Conservation (phyloP, 2,797 vertebrate species). For the Ispidina picta region DNA sequence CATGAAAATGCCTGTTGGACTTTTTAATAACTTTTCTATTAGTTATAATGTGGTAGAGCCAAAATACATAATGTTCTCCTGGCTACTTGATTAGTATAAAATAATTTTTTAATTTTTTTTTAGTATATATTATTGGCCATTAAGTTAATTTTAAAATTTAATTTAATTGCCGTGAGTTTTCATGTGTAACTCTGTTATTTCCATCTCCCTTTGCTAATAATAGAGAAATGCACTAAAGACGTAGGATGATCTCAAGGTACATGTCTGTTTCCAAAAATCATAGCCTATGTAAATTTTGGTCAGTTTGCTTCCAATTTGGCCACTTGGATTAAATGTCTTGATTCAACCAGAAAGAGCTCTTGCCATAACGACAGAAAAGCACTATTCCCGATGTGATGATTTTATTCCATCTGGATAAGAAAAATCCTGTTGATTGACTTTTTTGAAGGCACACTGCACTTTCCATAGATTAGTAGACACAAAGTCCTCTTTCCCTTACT, state of each 20-base stretch:
- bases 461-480: background rate
- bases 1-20: background rate
- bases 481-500: background rate
- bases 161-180: background rate
- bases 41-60: background rate
- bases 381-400: fast-evolving
- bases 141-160: background rate
- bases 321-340: background rate
- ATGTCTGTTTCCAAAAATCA: background rate
- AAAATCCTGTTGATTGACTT: background rate
- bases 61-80: background rate
- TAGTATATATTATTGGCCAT: background rate
- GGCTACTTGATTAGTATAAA: background rate
- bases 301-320: background rate
- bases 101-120: background rate
- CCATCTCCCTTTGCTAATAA: background rate
- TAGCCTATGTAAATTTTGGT: background rate
- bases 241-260: background rate
- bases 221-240: background rate
- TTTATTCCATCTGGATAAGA: background rate
- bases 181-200: background rate
- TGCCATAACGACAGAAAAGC: background rate
- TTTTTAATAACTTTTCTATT: background rate
- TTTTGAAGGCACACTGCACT: background rate
- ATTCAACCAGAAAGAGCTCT: background rate